phyloP scores from a whole-genome alignment of 2,113 vertebrate genomes.

The Ahaetulla prasina region DNA sequence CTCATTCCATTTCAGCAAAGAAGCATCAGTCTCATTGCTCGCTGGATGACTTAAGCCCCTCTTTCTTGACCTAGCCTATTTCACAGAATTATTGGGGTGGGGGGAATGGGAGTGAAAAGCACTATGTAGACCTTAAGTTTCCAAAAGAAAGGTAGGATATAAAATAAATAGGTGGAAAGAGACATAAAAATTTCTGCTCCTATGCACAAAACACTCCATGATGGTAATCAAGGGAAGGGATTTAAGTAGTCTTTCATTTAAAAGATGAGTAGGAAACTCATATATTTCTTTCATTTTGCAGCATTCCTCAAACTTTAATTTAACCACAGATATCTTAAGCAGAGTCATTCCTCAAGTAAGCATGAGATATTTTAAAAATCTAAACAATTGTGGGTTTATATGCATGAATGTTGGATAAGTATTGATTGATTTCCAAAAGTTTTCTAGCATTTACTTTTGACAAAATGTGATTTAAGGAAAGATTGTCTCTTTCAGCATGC shows the following conservation, averaged over 20 bases:
- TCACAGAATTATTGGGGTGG: background rate
- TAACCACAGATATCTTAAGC: slow-evolving; percentile 46
- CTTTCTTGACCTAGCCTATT: background rate
- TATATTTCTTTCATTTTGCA: slow-evolving; percentile 42
- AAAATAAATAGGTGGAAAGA: background rate
- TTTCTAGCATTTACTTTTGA: background rate
- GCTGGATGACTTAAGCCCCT: background rate
- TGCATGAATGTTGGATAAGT: background rate
- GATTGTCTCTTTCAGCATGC: background rate
- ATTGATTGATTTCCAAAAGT: slow-evolving; percentile 1
- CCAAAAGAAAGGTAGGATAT: background rate
- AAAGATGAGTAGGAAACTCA: slow-evolving; percentile 5
- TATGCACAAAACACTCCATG: background rate
- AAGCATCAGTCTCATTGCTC: background rate
- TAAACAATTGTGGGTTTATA: background rate
- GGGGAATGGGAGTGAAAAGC: background rate
- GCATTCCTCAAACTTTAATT: slow-evolving; percentile 52
- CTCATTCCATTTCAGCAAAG: background rate
- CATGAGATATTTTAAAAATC: slow-evolving; percentile 12
- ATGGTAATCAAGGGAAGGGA: background rate
- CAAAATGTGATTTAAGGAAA: background rate
- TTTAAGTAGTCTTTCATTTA: background rate
- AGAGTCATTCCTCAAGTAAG: slow-evolving; percentile 55
- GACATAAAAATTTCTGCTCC: background rate
- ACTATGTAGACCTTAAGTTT: background rate